Evolutionary conservation across 2,797 vertebrate species (phyloP).

Genomic region (Sebastes taczanowskii): DNA sequence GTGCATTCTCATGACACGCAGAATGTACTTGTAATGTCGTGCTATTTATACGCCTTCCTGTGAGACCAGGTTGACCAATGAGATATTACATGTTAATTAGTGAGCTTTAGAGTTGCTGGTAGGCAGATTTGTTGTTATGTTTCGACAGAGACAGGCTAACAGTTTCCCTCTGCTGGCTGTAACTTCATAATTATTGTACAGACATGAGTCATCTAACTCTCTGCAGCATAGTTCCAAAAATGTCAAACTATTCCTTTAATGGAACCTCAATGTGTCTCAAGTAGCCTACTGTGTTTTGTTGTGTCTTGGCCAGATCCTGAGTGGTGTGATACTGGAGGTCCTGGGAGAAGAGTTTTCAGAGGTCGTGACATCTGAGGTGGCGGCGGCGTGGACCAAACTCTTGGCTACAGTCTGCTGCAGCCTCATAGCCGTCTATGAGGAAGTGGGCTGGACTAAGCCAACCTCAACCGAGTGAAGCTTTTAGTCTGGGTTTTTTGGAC

Average conservation of each 20-base stretch:
- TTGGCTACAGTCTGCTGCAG: constrained; percentile 84
- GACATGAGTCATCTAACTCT: neutral
- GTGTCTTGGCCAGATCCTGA: constrained; percentile 84
- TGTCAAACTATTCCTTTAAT: neutral
- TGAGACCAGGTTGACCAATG: too few species aligned
- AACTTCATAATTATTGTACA: too few species aligned
- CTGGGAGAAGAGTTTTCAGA: constrained; percentile 88
- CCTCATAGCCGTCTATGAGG: constrained; percentile 86
- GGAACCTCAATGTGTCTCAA: neutral
- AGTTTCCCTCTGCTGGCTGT: neutral
- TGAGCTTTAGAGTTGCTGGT: neutral
- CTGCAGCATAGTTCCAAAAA: neutral
- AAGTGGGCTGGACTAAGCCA: constrained; percentile 90
- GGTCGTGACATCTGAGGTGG: constrained; percentile 87
- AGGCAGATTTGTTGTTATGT: neutral
- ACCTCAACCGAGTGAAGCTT: constrained; percentile 65
- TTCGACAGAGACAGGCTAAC: neutral
- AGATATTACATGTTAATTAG: neutral
- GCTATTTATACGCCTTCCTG: too few species aligned
- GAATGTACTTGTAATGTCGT: too few species aligned
- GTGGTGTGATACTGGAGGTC: constrained; percentile 92
- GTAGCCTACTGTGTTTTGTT: neutral
- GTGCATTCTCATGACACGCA: too few species aligned
- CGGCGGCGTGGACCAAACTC: constrained; percentile 91
- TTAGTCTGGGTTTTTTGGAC: neutral